A percentile compares a stretch with the other conserved stretches of the same genome.
These are phyloP conservation scores for Leucopsar rothschildi DNA, from an alignment of 2,113 vertebrate genomes.

Conservation along the genomic window DNA sequence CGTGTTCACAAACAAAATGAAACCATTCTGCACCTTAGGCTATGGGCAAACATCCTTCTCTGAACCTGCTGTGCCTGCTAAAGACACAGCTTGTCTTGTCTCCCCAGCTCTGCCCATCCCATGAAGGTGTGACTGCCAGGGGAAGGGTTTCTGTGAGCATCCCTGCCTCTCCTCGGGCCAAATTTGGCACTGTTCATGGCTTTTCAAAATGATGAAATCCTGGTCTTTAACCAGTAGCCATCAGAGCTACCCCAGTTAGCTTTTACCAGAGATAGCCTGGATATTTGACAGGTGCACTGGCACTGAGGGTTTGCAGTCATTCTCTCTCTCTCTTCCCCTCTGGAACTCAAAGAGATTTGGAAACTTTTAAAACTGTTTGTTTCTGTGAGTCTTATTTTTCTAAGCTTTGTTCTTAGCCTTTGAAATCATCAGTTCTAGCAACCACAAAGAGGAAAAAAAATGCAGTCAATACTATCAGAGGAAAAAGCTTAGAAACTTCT, in stretches of 20 bases:
- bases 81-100: neutral
- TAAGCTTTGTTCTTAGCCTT: conserved; percentile 37
- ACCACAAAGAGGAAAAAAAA: neutral
- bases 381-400: conserved; percentile 16
- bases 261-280: neutral
- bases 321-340: neutral
- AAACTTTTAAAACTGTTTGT: conserved; percentile 20
- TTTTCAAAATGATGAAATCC: neutral
- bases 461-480: neutral
- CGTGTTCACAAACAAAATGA: conserved; percentile 42
- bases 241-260: neutral
- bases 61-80: neutral
- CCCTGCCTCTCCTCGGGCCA: neutral
- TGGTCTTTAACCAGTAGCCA: rapidly evolving
- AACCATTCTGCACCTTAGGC: conserved; percentile 6
- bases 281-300: neutral
- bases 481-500: conserved; percentile 14
- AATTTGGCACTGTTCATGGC: neutral
- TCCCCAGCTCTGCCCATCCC: neutral
- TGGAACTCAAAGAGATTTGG: neutral
- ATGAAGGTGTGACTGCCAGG: neutral
- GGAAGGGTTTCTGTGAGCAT: neutral
- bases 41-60: neutral
- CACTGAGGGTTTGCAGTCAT: neutral
- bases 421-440: conserved; percentile 1